phyloP scores from a whole-genome alignment of 2,113 vertebrate species.

The Malurus alboscapulatus region DNA sequence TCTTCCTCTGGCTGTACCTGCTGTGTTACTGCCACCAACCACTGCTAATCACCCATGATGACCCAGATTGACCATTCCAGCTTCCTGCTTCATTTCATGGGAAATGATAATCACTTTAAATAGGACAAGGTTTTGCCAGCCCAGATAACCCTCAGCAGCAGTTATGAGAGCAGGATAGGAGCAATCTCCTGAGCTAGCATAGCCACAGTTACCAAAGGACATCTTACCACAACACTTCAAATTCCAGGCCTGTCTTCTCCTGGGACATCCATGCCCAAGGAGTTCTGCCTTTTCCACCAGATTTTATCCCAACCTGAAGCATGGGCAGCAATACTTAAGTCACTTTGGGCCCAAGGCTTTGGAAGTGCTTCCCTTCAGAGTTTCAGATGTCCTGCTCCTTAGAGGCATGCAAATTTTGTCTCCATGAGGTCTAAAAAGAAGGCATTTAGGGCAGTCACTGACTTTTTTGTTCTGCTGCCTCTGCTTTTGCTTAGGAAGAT shows the following conservation, averaged over 20 bases:
- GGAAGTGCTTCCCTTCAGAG: not conserved
- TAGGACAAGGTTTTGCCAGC: not conserved
- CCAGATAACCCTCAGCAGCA: not conserved
- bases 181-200: not conserved
- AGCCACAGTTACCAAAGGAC: not conserved
- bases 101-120: not conserved
- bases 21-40: not conserved
- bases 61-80: not conserved
- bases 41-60: accelerated
- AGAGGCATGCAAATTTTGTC: not conserved
- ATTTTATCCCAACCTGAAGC: not conserved
- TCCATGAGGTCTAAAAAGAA: not conserved
- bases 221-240: not conserved
- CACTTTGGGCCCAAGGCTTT: not conserved
- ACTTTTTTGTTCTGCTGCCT: not conserved
- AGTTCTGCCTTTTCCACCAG: not conserved
- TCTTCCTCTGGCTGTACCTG: not conserved
- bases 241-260: not conserved
- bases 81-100: not conserved
- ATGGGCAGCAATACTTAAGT: not conserved
- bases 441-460: not conserved
- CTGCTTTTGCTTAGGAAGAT: not conserved
- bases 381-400: not conserved
- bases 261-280: not conserved
- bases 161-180: not conserved